A percentile compares a stretch with the other conserved stretches of the same genome.
phyloP scores from a whole-genome alignment of 2,797 vertebrate species.

The Acrossocheilus fasciatus region DNA sequence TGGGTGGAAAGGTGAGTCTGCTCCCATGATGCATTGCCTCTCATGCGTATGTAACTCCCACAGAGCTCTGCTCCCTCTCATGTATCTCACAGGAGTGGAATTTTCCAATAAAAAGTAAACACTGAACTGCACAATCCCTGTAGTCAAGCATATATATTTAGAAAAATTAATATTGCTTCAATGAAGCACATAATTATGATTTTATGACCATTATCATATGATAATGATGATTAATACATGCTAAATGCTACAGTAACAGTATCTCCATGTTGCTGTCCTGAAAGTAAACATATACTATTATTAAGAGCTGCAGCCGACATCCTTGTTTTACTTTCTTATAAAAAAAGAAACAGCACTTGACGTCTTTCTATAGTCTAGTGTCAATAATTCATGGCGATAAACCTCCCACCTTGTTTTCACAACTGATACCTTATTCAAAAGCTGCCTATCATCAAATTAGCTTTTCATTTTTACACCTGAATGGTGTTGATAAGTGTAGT shows the following conservation, averaged over 20 bases:
- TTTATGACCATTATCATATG: not conserved
- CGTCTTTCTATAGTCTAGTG: not conserved
- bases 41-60: not conserved
- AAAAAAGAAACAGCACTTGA: conserved; percentile 4
- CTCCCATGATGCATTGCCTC: conserved; percentile 41
- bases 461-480: conserved; percentile 31
- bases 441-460: conserved; percentile 25
- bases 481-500: conserved; percentile 37
- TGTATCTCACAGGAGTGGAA: not conserved
- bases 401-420: not conserved
- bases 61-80: not conserved
- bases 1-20: conserved; percentile 29
- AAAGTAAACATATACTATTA: not conserved
- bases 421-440: conserved; percentile 22
- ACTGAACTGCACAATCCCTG: not conserved
- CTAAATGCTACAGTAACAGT: not conserved
- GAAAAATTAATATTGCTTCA: not conserved
- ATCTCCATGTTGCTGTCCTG: not conserved
- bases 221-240: not conserved
- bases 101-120: conserved; percentile 21
- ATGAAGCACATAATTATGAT: not conserved
- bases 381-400: conserved; percentile 6
- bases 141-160: not conserved
- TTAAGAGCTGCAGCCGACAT: not conserved
- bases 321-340: not conserved